A percentile compares a stretch with the other conserved stretches of the same genome.
phyloP scores from a whole-genome alignment of 2,888 invertebrate species.

The Fragum fragum region DNA sequence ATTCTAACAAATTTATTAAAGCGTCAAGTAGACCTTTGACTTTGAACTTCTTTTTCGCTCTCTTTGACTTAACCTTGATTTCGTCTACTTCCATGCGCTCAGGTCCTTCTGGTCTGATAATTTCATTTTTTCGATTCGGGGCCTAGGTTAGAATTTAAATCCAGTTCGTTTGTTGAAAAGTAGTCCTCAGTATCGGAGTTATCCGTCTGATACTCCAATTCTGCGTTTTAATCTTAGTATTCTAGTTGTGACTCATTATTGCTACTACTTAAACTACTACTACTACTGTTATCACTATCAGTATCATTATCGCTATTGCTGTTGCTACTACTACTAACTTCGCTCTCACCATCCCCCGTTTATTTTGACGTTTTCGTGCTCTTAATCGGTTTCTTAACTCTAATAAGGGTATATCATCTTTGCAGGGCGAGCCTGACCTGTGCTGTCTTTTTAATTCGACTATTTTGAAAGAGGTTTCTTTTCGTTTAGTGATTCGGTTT shows the following conservation, averaged over 20 bases:
- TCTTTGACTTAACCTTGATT: background rate
- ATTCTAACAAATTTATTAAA: background rate
- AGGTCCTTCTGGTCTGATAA: too few relatives aligned
- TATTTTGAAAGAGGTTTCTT: slow-evolving; percentile 1
- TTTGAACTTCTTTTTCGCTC: background rate
- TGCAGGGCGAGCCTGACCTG: slow-evolving; percentile 18
- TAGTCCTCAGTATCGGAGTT: slow-evolving; percentile 8
- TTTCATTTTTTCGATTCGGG: too few relatives aligned
- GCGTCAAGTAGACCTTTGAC: background rate
- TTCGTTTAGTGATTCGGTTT: background rate
- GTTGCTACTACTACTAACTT: slow-evolving; percentile 3
- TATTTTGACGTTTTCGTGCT: background rate
- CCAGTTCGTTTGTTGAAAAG: background rate
- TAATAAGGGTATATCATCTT: slow-evolving; percentile 25
- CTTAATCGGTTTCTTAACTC: slow-evolving; percentile 14
- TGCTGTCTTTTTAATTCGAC: background rate
- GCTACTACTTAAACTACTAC: too few relatives aligned
- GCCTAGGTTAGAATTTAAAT: background rate
- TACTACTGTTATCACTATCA: background rate
- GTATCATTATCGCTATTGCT: background rate
- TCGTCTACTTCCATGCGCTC: background rate
- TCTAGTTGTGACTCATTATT: background rate
- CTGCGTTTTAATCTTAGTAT: background rate
- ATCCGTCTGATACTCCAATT: background rate
- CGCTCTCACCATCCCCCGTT: slow-evolving; percentile 10